Conservation (phyloP, 2,113 vertebrate genomes). For the Crotophaga sulcirostris region DNA sequence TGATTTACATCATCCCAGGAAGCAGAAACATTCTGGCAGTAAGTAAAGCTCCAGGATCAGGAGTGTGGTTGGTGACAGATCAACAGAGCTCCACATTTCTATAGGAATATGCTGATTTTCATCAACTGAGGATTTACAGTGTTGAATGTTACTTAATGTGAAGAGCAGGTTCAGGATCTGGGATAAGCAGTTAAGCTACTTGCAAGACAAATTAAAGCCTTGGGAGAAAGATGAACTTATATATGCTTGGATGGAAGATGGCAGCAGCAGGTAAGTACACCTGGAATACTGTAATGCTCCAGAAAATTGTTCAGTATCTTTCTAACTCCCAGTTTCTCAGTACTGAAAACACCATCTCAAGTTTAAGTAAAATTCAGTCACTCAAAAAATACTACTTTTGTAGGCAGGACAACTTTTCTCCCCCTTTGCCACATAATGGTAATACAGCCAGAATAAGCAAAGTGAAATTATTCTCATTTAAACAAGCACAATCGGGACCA, state of each 20-base stretch:
- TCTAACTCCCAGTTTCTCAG: background rate
- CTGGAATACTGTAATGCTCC: background rate
- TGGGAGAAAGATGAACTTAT: background rate
- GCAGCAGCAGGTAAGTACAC: background rate
- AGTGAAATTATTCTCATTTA: background rate
- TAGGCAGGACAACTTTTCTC: background rate
- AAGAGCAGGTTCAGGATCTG: background rate
- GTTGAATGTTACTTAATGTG: background rate
- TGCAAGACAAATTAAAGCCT: background rate
- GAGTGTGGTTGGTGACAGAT: background rate
- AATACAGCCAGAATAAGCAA: background rate
- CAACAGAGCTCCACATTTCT: background rate
- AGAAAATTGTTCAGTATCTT: background rate
- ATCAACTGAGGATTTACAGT: background rate
- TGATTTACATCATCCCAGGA: background rate
- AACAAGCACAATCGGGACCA: background rate
- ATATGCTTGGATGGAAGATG: rapidly evolving
- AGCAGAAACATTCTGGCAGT: background rate
- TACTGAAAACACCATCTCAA: background rate
- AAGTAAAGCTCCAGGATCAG: background rate
- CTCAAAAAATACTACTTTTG: background rate
- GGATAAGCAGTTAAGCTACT: background rate
- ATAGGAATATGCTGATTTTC: background rate
- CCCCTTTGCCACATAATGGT: background rate
- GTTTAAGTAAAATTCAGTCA: background rate